Percentiles rank a stretch among this genome's conserved stretches.
These are phyloP conservation scores for Argentina silus DNA, from an alignment of 2,797 vertebrate genomes.

Conservation along the genomic window DNA sequence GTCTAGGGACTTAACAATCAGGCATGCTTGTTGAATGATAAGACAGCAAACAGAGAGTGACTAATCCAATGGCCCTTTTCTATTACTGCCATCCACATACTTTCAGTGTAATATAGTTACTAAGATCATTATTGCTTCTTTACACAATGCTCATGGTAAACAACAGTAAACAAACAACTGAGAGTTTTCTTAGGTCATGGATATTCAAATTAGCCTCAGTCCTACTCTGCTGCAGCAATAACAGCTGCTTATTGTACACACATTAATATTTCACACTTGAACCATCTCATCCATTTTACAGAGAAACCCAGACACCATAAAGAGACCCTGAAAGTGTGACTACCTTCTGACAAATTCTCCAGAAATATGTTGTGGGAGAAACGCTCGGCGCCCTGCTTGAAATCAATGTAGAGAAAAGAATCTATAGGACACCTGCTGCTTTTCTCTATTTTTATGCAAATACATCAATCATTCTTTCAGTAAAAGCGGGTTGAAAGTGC, in stretches of 20 bases:
- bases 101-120: neutral
- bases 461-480: constrained; percentile 37
- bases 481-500: constrained; percentile 34
- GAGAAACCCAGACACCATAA: constrained; percentile 15
- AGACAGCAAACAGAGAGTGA: constrained; percentile 21
- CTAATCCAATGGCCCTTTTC: constrained; percentile 5
- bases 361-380: constrained; percentile 31
- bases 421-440: neutral
- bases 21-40: constrained; percentile 20
- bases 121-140: too few relatives aligned
- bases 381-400: constrained; percentile 33
- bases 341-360: constrained; percentile 39
- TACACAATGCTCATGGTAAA: too few relatives aligned
- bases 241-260: constrained; percentile 25
- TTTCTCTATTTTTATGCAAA: constrained; percentile 34
- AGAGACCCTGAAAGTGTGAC: neutral
- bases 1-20: too few relatives aligned
- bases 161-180: neutral
- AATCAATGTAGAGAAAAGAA: constrained; percentile 26
- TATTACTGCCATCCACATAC: constrained; percentile 16
- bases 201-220: neutral
- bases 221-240: neutral
- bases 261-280: constrained; percentile 16
- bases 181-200: neutral
- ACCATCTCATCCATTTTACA: neutral